These are phyloP conservation scores for Callospermophilus lateralis DNA, from an alignment of 2,113 vertebrate species.

Conservation along the genomic window DNA sequence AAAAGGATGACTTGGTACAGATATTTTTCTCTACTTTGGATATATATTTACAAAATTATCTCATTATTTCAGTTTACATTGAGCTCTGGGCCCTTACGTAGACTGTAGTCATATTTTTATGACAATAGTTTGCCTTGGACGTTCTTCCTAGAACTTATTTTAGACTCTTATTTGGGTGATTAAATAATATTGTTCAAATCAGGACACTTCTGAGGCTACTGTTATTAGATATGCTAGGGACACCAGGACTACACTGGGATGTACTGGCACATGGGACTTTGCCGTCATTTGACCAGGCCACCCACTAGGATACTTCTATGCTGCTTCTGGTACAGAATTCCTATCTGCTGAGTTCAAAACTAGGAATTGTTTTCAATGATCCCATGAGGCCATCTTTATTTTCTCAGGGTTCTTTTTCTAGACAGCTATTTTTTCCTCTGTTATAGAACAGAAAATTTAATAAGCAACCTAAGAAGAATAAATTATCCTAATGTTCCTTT, in stretches of 20 bases:
- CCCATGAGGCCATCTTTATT: not conserved
- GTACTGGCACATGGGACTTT: no score
- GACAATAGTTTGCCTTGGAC: not conserved
- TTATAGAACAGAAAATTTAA: constrained; percentile 40
- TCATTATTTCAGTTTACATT: not conserved
- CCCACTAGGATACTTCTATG: not conserved
- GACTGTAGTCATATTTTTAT: not conserved
- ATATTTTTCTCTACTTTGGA: not conserved
- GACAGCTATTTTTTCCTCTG: not conserved
- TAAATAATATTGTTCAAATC: not conserved
- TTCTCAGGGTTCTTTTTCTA: constrained; percentile 46
- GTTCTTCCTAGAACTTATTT: not conserved
- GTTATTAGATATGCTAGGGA: not conserved
- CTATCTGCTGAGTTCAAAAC: not conserved
- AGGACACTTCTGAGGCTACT: not conserved
- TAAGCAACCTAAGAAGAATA: constrained; percentile 20
- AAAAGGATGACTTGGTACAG: not conserved
- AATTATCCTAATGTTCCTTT: constrained; percentile 37
- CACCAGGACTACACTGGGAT: not conserved
- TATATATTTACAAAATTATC: not conserved
- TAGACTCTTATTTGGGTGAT: not conserved
- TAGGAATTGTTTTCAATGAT: not conserved
- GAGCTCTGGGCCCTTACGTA: not conserved
- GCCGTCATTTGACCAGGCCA: not conserved
- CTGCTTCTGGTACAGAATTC: not conserved